Percentiles rank a stretch among this genome's conserved stretches.
Conservation (phyloP, 1,140 invertebrate species). For the Drosophila elegans region DNA sequence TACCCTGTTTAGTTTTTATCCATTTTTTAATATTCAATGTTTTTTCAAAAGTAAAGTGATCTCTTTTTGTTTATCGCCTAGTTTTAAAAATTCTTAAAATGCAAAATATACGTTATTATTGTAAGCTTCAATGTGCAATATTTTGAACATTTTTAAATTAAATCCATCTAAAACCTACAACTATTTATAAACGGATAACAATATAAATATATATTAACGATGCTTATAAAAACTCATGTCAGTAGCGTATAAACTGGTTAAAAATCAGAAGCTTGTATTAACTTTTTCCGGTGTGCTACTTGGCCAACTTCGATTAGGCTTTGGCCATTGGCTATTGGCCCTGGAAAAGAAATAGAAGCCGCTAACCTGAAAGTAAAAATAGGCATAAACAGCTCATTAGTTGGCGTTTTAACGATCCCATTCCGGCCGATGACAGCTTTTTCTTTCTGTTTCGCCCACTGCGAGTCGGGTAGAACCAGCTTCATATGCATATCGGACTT, state of each 20-base stretch:
- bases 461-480: slow-evolving; percentile 53
- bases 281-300: slow-evolving; percentile 21
- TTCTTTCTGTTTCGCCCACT: slow-evolving; percentile 55
- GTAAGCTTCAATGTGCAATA: too few relatives aligned
- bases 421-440: slow-evolving; percentile 58
- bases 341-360: slow-evolving; percentile 43
- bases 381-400: slow-evolving; percentile 60
- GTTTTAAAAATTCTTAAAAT: too few relatives aligned
- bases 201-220: too few relatives aligned
- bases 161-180: too few relatives aligned
- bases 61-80: too few relatives aligned
- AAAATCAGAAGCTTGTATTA: not conserved
- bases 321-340: slow-evolving; percentile 48
- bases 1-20: too few relatives aligned
- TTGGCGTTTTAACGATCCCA: slow-evolving; percentile 35
- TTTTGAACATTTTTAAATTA: too few relatives aligned
- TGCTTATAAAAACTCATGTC: too few relatives aligned
- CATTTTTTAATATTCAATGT: too few relatives aligned
- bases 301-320: slow-evolving; percentile 56
- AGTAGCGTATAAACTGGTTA: not conserved
- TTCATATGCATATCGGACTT: slow-evolving; percentile 77
- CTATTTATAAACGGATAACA: too few relatives aligned
- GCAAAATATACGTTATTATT: too few relatives aligned
- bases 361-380: slow-evolving; percentile 65
- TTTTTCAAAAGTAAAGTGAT: too few relatives aligned